Conservation (phyloP, 2,113 vertebrate species). For the Cettia cetti region DNA sequence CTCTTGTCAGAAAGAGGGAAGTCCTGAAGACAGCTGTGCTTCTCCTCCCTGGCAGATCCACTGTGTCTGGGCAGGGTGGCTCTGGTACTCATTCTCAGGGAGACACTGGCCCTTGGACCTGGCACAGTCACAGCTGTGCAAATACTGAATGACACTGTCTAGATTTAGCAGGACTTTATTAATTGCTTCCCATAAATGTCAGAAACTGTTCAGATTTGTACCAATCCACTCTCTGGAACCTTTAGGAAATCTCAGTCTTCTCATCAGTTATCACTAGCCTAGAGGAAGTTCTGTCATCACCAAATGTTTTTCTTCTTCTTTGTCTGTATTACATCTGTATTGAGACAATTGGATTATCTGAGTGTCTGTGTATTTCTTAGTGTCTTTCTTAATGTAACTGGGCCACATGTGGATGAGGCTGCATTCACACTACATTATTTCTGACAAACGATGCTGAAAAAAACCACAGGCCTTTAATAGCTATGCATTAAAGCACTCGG, state of each 20-base stretch:
- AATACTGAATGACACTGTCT: neutral
- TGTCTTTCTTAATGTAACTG: neutral
- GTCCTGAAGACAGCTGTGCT: neutral
- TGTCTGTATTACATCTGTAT: neutral
- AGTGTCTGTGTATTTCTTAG: neutral
- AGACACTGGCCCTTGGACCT: neutral
- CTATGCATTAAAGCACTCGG: neutral
- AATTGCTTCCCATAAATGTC: constrained; percentile 3
- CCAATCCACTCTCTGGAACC: neutral
- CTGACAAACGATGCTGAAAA: constrained; percentile 12
- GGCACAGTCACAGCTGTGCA: neutral
- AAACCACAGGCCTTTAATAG: neutral
- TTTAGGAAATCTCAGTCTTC: neutral
- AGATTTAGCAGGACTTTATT: neutral
- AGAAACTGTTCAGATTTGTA: neutral
- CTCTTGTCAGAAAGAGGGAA: neutral
- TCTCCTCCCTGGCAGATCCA: neutral
- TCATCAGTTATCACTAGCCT: neutral
- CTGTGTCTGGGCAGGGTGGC: neutral
- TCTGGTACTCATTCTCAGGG: neutral
- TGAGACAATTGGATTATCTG: neutral
- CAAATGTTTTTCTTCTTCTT: neutral
- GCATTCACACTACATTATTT: constrained; percentile 12
- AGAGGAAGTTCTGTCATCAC: neutral
- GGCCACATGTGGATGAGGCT: neutral